These are phyloP conservation scores for Muscicapa comitata DNA, from an alignment of 2,797 vertebrate genomes.

Conservation along the genomic window DNA sequence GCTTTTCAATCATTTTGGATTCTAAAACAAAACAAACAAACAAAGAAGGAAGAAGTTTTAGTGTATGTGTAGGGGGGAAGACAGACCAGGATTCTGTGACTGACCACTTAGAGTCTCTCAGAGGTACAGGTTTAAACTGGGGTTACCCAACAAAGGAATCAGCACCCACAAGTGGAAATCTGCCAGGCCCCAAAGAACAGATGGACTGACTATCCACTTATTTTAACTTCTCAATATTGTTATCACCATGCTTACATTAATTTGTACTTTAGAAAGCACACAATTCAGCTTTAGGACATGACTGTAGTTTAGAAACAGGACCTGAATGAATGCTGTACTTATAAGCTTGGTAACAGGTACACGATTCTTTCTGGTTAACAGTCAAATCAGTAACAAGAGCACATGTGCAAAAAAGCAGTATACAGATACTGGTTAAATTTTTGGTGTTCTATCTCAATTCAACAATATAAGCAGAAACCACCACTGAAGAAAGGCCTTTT, in stretches of 20 bases:
- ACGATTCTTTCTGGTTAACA: neutral
- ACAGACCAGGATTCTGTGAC: neutral
- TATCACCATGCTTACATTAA: neutral
- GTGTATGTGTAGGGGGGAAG: neutral
- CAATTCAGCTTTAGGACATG: neutral
- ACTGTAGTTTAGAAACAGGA: neutral
- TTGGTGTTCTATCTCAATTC: neutral
- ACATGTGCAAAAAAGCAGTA: neutral
- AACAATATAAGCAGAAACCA: neutral
- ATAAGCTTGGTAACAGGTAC: neutral
- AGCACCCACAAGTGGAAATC: neutral
- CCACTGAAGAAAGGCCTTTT: neutral
- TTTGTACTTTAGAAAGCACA: neutral
- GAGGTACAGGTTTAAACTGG: neutral
- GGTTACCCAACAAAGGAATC: neutral
- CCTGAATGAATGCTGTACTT: neutral
- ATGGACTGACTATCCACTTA: neutral
- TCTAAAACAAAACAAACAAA: conserved; percentile 79
- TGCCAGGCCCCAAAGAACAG: neutral
- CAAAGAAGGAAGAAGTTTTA: conserved; percentile 22
- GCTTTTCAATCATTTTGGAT: conserved; percentile 99
- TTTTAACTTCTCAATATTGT: neutral
- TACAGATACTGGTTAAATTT: neutral
- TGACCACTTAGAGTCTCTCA: neutral
- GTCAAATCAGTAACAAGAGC: neutral